These are phyloP conservation scores for Myrmecobius fasciatus DNA, from an alignment of 2,113 vertebrate species.

Conservation along the genomic window DNA sequence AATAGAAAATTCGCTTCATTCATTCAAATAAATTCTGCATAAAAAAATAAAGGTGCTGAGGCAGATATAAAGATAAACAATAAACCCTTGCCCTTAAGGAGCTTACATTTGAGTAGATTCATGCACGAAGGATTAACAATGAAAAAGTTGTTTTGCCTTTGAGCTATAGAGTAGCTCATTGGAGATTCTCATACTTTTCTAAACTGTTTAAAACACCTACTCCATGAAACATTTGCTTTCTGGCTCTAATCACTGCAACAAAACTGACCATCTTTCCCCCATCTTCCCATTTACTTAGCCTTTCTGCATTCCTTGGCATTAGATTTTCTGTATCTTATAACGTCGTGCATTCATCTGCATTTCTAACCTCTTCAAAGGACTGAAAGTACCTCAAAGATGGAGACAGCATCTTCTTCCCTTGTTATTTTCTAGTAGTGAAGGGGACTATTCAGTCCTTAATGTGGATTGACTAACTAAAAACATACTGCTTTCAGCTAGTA, in stretches of 20 bases:
- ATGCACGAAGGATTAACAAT: background rate
- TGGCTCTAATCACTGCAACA: background rate
- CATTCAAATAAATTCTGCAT: background rate
- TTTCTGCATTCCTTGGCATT: background rate
- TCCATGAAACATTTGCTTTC: background rate
- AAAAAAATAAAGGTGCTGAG: background rate
- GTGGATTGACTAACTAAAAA: background rate
- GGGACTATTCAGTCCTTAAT: background rate
- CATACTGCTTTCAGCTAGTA: constrained; percentile 21
- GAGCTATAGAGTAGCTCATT: background rate
- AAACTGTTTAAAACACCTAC: constrained; percentile 26
- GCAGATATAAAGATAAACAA: background rate
- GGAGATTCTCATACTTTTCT: background rate
- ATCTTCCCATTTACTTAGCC: background rate
- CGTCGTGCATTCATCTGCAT: background rate
- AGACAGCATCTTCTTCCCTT: background rate
- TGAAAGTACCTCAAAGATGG: constrained; percentile 7
- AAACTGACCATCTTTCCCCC: background rate
- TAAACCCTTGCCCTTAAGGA: background rate
- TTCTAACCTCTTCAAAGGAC: constrained; percentile 3
- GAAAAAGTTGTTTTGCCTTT: background rate
- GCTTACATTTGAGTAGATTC: background rate
- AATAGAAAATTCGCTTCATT: background rate
- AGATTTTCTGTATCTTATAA: constrained; percentile 3
- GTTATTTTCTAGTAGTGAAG: background rate